Evolutionary conservation across 2,888 invertebrate species (phyloP).

Genomic region (Teinopalpus imperialis): DNA sequence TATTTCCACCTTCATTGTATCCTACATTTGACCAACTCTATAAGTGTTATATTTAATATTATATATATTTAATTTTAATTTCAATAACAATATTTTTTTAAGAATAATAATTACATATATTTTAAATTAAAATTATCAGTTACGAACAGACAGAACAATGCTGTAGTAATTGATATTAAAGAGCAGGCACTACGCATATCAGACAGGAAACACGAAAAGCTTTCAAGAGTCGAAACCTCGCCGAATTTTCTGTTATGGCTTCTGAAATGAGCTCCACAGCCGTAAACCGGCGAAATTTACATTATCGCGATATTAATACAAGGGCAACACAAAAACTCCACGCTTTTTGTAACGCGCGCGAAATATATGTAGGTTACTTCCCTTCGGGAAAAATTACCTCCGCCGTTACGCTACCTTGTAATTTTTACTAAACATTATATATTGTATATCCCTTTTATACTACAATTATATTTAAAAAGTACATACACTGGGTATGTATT

Average conservation of each 20-base stretch:
- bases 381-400: slow-evolving; percentile 34
- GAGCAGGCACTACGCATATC: slow-evolving; percentile 51
- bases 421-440: neutral
- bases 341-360: slow-evolving; percentile 34
- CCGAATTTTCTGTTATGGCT: slow-evolving; percentile 64
- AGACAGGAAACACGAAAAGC: slow-evolving; percentile 56
- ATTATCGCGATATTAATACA: slow-evolving; percentile 66
- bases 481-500: too few relatives aligned
- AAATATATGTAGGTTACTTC: slow-evolving; percentile 34
- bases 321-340: slow-evolving; percentile 49
- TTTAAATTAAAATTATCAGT: neutral
- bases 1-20: too few relatives aligned
- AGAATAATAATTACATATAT: too few relatives aligned
- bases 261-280: slow-evolving; percentile 48
- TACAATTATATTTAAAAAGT: neutral
- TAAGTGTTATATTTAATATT: too few relatives aligned
- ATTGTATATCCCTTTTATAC: neutral
- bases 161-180: slow-evolving; percentile 48
- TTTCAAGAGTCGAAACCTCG: slow-evolving; percentile 54
- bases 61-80: too few relatives aligned
- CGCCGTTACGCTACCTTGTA: slow-evolving; percentile 15
- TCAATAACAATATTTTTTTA: too few relatives aligned
- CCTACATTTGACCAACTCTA: too few relatives aligned
- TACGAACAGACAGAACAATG: slow-evolving; percentile 1
- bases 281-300: slow-evolving; percentile 61